Base-by-base conservation (phyloP, 2,113 vertebrate genomes). In the Mola mola region DNA sequence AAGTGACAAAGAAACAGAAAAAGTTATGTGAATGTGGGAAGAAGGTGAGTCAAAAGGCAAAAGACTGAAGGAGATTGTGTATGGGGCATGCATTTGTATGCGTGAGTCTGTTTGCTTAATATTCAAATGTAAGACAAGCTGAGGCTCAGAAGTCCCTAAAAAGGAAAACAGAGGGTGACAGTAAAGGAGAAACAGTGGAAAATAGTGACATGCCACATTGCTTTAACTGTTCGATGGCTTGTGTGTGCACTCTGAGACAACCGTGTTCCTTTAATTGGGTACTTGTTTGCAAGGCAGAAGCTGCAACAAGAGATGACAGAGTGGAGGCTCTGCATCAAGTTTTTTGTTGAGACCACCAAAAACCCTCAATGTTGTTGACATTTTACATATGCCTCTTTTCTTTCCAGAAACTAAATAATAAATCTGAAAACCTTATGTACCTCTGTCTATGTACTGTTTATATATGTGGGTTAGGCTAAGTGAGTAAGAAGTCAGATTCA, bases 11-110 rank as follows among this genome's bases (percentile, higher is more conserved):
- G 10, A 33, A 47, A 59, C 41, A 21, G 8, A 59, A 31, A 38
- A 66, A 48, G 41, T 49, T 43, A 28, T 61, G 24, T 56, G 19
- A 42, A 34, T 72, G 53, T 68, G 72, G 22, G 43, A 55, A 24
- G 37, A 69, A 67, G 57, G 71, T 63, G 52, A 78, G 25, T 50
- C 44, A 67, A 44, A 75, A 67, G 69, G 65, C 16, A 2, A 61
- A 69, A 20, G 25, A 72, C 26, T 55, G 24, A 8, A 49, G 16
- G 48, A 17, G 24, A 31, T 4, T 37, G 52, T 49, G 19, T 17
- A 33, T 46, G 24, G 25, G 21, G n/a, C 37, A 13, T 42, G 36
- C 11, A 20, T 7, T 40, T 57, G 37, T 19, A 20, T 15, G 42
- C 42, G 48, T 4, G 13, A 16, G n/a, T n/a, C 20, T 19, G 51